These are phyloP conservation scores for Scolopax mira DNA, from an alignment of 2,113 vertebrate genomes.

Conservation along the genomic window DNA sequence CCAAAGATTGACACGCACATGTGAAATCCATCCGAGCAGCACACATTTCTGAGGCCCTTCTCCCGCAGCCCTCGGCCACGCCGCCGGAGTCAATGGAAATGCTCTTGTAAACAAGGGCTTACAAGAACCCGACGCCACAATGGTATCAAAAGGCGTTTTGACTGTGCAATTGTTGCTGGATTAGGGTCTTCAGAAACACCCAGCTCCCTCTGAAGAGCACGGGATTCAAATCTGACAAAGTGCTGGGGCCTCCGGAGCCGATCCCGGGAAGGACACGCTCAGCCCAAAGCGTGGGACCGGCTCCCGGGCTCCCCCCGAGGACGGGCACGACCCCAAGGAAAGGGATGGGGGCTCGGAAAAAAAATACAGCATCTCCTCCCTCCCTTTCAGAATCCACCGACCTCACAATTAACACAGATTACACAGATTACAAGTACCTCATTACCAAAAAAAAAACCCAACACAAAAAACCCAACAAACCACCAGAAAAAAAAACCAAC, in stretches of 20 bases:
- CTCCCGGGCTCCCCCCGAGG: not conserved
- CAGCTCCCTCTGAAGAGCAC: not conserved
- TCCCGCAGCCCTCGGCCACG: not conserved
- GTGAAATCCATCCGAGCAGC: not conserved
- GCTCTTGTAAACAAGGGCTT: constrained; percentile 62
- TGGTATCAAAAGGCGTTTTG: constrained; percentile 49
- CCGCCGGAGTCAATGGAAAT: not conserved
- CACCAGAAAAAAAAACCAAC: too few species aligned
- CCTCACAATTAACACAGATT: not conserved
- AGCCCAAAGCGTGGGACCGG: not conserved
- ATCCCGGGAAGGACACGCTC: not conserved
- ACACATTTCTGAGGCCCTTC: not conserved
- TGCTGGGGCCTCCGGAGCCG: not conserved
- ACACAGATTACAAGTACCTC: not conserved
- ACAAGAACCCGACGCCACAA: constrained; percentile 17
- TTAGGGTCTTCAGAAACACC: not conserved
- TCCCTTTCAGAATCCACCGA: not conserved
- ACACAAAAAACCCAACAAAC: too few species aligned
- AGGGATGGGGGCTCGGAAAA: rapidly evolving
- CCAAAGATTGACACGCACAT: rapidly evolving
- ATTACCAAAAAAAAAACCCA: too few species aligned
- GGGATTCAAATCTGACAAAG: not conserved
- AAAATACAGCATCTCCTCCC: not conserved
- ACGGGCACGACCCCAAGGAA: not conserved
- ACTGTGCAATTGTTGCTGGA: constrained; percentile 51